phyloP scores from a whole-genome alignment of 1,140 invertebrate species.

The Frieseomelitta varia region DNA sequence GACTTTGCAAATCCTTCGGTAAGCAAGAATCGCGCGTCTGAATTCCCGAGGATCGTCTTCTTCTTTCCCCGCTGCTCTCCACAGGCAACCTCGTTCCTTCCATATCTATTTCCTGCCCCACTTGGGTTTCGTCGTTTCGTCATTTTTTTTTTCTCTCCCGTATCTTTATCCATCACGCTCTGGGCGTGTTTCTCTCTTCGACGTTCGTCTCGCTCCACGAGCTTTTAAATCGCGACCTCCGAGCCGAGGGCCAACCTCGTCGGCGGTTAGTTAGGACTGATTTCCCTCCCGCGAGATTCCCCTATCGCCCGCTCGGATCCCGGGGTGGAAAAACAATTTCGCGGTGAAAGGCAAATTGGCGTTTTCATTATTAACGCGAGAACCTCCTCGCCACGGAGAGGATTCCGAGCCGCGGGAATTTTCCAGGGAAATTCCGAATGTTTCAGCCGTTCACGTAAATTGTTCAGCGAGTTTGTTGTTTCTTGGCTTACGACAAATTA shows the following conservation, averaged over 20 bases:
- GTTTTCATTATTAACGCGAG: conserved; percentile 26
- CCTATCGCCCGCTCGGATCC: not conserved
- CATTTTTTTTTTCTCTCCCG: not conserved
- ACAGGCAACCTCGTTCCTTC: not conserved
- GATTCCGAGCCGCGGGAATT: not conserved
- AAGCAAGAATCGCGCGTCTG: conserved; percentile 48
- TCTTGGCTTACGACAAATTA: not conserved
- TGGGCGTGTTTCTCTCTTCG: conserved; percentile 20
- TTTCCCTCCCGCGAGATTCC: not conserved
- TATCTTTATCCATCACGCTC: conserved; percentile 14
- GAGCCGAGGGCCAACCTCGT: not conserved
- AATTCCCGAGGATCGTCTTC: conserved; percentile 35
- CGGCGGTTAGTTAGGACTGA: conserved; percentile 18
- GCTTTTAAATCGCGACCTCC: conserved; percentile 18
- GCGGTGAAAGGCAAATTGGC: not conserved
- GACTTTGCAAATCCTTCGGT: conserved; percentile 55
- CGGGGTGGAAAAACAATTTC: conserved; percentile 61
- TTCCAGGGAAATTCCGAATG: not conserved
- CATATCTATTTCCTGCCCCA: conserved; percentile 27
- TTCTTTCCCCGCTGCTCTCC: not conserved
- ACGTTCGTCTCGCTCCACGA: not conserved
- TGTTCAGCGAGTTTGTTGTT: not conserved
- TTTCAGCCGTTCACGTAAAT: not conserved
- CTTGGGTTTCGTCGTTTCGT: not conserved
- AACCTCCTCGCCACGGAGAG: not conserved